Evolutionary conservation across 1,140 invertebrate genomes (phyloP), one percentile per base, ranked within the genome.

Genomic region (Drosophila pandora): DNA sequence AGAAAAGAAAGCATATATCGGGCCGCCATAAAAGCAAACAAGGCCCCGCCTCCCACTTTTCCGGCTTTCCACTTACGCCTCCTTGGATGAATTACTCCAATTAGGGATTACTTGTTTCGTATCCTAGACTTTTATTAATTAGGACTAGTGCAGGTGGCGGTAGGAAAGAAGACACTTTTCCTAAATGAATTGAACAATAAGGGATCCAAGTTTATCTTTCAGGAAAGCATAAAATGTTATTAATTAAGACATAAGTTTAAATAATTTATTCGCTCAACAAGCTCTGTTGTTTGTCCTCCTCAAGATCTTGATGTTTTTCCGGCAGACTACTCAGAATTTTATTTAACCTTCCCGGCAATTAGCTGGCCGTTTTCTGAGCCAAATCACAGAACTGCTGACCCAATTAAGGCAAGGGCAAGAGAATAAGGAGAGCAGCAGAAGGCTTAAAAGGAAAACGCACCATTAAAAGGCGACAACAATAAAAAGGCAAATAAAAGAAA

Each of bases 401-500:
- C 54, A 79, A 79, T 79, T 78, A 73, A 58, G 70, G 34, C 54
- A 54, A 52, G 48, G 41, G 47, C 67, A 67, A 53, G 23, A 32
- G 63, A 56, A 49, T 30, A 52, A 56, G 49, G 53, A 62, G 55
- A 17, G 39, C 41, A 41, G 25, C 32, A 56, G 60, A 76, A 63
- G 79, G 62, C 70, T 78, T 79, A 69, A 85, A 85, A 52, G 76
- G 71, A 78, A 82, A 82, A 56, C 62, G 62, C 55, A 52, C 48
- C 59, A 83, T 85, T 81, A 55, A 74, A 87, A 72, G 62, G 70
- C 82, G 62, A 70, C 75, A 69, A 79, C 75, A 81, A 82, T 87
- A 82, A 78, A 79, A 76, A 63, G 65, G 28, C 30, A 82, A 88
- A 79, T 76, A 74, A 88, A 83, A 82, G 70, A 87, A 87, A 79